These are phyloP conservation scores for Geophilus truncorum DNA, from an alignment of 2,888 invertebrate species.

Conservation along the genomic window DNA sequence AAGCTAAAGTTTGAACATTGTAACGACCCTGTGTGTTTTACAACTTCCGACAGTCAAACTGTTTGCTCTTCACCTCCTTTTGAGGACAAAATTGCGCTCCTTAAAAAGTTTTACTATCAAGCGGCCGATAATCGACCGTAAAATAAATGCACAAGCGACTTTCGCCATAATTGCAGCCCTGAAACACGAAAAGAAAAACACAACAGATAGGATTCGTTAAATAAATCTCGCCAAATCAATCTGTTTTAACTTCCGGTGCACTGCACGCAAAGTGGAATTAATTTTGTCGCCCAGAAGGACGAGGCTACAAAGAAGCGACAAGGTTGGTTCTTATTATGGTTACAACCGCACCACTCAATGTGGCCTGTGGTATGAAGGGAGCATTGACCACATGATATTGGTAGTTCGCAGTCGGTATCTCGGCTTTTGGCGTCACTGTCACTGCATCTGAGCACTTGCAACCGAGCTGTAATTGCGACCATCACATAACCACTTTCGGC, in stretches of 20 bases:
- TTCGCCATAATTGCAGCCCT: background rate
- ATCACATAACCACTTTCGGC: background rate
- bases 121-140: background rate
- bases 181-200: too few species aligned
- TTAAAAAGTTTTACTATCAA: background rate
- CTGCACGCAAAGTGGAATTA: background rate
- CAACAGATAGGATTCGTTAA: too few species aligned
- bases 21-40: slow-evolving; percentile 4
- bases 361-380: background rate
- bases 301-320: too few species aligned
- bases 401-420: background rate
- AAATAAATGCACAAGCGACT: background rate
- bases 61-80: slow-evolving; percentile 7
- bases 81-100: background rate
- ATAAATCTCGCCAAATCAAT: too few species aligned
- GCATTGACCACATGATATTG: background rate
- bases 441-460: background rate
- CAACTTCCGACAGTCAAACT: background rate
- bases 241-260: too few species aligned
- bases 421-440: too few species aligned
- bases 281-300: too few species aligned
- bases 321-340: background rate
- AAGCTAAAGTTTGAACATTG: slow-evolving; percentile 7
- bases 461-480: background rate
- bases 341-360: background rate